A percentile compares a stretch with the other conserved stretches of the same genome.
phyloP scores from a whole-genome alignment of 2,797 vertebrate species.

The Botia kubotai region DNA sequence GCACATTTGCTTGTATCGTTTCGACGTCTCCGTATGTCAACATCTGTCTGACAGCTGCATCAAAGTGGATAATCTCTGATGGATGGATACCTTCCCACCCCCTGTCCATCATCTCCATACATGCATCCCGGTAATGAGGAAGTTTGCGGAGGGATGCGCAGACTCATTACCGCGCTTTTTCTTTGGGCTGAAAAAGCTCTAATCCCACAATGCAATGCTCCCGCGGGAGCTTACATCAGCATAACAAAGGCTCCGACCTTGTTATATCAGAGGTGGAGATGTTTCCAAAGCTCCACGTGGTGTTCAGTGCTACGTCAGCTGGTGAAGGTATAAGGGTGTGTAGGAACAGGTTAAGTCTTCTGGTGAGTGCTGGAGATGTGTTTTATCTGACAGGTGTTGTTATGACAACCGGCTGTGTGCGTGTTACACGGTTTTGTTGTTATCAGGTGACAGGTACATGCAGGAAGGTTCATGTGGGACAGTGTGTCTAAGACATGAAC shows the following conservation, averaged over 20 bases:
- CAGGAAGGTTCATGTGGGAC: constrained; percentile 14
- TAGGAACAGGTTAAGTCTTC: constrained; percentile 24
- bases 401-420: constrained; percentile 31
- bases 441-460: constrained; percentile 50
- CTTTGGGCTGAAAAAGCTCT: constrained; percentile 14
- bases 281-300: constrained; percentile 22
- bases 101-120: constrained; percentile 50
- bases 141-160: constrained; percentile 21
- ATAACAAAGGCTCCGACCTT: constrained; percentile 22
- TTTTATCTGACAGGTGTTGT: constrained; percentile 37
- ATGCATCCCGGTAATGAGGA: constrained; percentile 30
- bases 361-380: constrained; percentile 28
- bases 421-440: constrained; percentile 15
- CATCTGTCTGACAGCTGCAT: constrained; percentile 63
- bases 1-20: background rate
- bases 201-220: constrained; percentile 32
- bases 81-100: constrained; percentile 38
- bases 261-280: constrained; percentile 30
- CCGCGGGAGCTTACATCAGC: constrained; percentile 52
- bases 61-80: constrained; percentile 55
- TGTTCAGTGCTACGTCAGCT: constrained; percentile 46
- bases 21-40: constrained; percentile 38
- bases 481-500: constrained; percentile 10
- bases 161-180: constrained; percentile 42
- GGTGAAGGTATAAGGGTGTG: constrained; percentile 34